Percentiles rank a stretch among this genome's conserved stretches.
Evolutionary conservation across 1,140 invertebrate species (phyloP).

Genomic region (Dryas iulia): DNA sequence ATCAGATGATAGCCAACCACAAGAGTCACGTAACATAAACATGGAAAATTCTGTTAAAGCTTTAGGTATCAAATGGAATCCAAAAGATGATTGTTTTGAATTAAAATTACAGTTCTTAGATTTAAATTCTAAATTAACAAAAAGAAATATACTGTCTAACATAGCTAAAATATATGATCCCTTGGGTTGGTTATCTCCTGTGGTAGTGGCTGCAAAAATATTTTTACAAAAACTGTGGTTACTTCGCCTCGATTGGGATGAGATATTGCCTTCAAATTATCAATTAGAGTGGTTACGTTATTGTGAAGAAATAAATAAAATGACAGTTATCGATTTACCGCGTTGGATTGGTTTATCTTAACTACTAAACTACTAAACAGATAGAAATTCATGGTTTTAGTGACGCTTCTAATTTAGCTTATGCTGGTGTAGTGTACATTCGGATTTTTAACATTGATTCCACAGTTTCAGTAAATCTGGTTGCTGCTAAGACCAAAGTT

Average conservation of each 20-base stretch:
- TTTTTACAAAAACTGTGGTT: slow-evolving; percentile 19
- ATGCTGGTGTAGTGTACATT: slow-evolving; percentile 30
- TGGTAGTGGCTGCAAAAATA: slow-evolving; percentile 15
- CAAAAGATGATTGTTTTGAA: slow-evolving; percentile 12
- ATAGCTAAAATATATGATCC: slow-evolving; percentile 19
- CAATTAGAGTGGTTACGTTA: not conserved
- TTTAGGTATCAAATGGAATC: slow-evolving; percentile 18
- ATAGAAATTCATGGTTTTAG: slow-evolving; percentile 32
- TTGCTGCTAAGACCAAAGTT: too few relatives aligned
- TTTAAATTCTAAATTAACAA: slow-evolving; percentile 11
- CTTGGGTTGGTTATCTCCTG: slow-evolving; percentile 17
- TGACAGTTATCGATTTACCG: not conserved
- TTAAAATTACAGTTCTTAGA: not conserved
- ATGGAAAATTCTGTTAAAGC: slow-evolving; percentile 16
- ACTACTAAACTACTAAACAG: slow-evolving; percentile 9
- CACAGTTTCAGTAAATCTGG: slow-evolving; percentile 10
- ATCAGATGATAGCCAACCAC: not conserved
- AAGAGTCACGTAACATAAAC: not conserved
- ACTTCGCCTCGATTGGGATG: slow-evolving; percentile 3
- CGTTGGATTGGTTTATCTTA: slow-evolving; percentile 19
- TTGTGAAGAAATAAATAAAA: not conserved
- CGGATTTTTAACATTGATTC: slow-evolving; percentile 17
- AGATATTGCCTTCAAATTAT: not conserved
- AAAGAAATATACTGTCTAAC: slow-evolving; percentile 20
- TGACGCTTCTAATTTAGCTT: slow-evolving; percentile 20